Percentiles rank a stretch among this genome's conserved stretches.
Conservation (phyloP, 2,888 invertebrate species). For the Fragum sueziense region DNA sequence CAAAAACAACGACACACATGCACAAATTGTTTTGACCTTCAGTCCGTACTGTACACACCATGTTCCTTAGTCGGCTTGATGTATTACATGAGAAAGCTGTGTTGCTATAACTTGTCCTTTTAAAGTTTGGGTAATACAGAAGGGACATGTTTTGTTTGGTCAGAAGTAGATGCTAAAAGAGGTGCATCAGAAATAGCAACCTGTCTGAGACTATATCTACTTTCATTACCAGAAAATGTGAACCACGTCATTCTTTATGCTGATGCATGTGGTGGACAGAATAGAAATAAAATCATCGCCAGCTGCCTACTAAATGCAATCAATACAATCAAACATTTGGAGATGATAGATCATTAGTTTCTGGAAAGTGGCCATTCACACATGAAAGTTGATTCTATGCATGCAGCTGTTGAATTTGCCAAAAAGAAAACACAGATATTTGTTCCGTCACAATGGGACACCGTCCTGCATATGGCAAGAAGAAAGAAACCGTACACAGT, state of each 20-base stretch:
- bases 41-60: conserved; percentile 45
- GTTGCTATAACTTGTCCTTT: conserved; percentile 45
- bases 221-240: conserved; percentile 2
- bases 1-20: neutral
- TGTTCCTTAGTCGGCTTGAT: conserved; percentile 28
- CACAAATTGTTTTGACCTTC: conserved; percentile 39
- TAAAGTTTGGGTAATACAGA: conserved; percentile 13
- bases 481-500: neutral
- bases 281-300: conserved; percentile 40
- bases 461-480: neutral
- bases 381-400: too few relatives aligned
- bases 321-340: too few relatives aligned
- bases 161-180: conserved; percentile 37
- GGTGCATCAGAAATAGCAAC: conserved; percentile 21
- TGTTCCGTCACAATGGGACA: neutral
- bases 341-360: too few relatives aligned
- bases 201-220: conserved; percentile 23
- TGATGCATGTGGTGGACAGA: conserved; percentile 24
- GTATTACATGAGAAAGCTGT: conserved; percentile 45
- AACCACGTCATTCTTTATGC: conserved; percentile 6
- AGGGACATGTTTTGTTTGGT: conserved; percentile 43
- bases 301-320: conserved; percentile 33
- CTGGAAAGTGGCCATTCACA: too few relatives aligned
- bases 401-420: neutral
- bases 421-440: neutral